Evolutionary conservation across 2,888 invertebrate genomes (phyloP).

Genomic region (Syrphus vitripennis): DNA sequence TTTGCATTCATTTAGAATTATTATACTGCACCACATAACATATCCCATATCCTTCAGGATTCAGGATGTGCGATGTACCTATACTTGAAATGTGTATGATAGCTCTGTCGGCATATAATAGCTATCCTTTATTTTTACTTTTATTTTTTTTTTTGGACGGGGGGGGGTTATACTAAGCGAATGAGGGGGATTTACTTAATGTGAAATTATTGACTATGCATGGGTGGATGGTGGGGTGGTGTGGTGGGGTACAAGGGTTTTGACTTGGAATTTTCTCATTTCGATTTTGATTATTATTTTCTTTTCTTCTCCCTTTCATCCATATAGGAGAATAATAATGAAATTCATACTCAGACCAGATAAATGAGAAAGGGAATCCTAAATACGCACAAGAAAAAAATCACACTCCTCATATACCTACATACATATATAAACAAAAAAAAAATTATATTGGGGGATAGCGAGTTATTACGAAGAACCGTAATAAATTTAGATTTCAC

Average conservation of each 20-base stretch:
- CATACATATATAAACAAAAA: background rate
- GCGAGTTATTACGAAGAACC: constrained; percentile 55
- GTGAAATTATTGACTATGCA: constrained; percentile 46
- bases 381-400: background rate
- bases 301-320: background rate
- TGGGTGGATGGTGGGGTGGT: constrained; percentile 18
- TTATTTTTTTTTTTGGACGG: too few species aligned
- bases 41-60: background rate
- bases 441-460: background rate
- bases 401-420: too few species aligned
- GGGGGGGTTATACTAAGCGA: constrained; percentile 9
- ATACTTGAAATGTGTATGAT: background rate
- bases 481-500: constrained; percentile 70
- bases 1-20: constrained; percentile 66
- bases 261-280: constrained; percentile 67
- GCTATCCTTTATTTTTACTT: background rate
- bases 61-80: background rate
- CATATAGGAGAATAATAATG: constrained; percentile 44
- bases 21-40: constrained; percentile 39
- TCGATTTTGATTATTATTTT: constrained; percentile 46
- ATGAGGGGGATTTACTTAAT: constrained; percentile 54
- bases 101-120: background rate
- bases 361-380: background rate
- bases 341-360: constrained; percentile 34
- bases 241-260: too few species aligned